Percentiles rank a stretch among this genome's conserved stretches.
phyloP scores from a whole-genome alignment of 2,888 invertebrate species.

The Archips xylosteana region DNA sequence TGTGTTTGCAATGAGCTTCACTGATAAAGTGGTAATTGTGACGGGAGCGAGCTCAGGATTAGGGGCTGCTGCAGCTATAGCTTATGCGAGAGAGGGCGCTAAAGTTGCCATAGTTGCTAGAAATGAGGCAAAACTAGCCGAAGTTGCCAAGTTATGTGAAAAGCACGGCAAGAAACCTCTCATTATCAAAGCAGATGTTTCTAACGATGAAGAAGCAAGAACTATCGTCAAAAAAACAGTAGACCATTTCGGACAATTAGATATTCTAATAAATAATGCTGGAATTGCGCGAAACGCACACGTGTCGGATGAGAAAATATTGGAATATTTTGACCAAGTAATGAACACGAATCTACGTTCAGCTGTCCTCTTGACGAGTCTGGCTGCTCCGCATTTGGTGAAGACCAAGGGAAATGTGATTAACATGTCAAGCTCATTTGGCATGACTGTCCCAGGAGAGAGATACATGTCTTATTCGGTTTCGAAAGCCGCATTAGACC shows the following conservation, averaged over 20 bases:
- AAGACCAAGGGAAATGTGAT: slow-evolving; percentile 44
- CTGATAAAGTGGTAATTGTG: slow-evolving; percentile 49
- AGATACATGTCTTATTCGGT: slow-evolving; percentile 30
- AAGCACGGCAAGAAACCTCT: slow-evolving; percentile 35
- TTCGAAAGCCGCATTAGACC: slow-evolving; percentile 43
- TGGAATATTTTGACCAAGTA: slow-evolving; percentile 38
- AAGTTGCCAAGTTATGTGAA: slow-evolving; percentile 32
- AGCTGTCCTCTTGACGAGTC: slow-evolving; percentile 22
- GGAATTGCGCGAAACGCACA: slow-evolving; percentile 23
- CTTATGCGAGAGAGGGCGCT: slow-evolving; percentile 20
- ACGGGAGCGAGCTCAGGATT: slow-evolving; percentile 61
- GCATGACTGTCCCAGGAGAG: slow-evolving; percentile 9
- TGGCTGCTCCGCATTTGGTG: slow-evolving; percentile 42
- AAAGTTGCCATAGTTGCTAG: slow-evolving; percentile 23
- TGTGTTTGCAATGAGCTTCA: slow-evolving; percentile 15
- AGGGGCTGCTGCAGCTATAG: slow-evolving; percentile 56
- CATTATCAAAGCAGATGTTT: slow-evolving; percentile 41
- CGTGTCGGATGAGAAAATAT: slow-evolving; percentile 24
- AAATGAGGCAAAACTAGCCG: slow-evolving; percentile 21
- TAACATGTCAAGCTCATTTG: slow-evolving; percentile 41
- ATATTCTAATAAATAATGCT: slow-evolving; percentile 45
- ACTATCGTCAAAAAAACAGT: slow-evolving; percentile 38
- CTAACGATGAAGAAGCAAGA: slow-evolving; percentile 41
- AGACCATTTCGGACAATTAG: slow-evolving; percentile 37
- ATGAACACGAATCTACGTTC: slow-evolving; percentile 44